These are phyloP conservation scores for Oreohelix idahoensis DNA, from an alignment of 1,140 invertebrate genomes.

Conservation along the genomic window DNA sequence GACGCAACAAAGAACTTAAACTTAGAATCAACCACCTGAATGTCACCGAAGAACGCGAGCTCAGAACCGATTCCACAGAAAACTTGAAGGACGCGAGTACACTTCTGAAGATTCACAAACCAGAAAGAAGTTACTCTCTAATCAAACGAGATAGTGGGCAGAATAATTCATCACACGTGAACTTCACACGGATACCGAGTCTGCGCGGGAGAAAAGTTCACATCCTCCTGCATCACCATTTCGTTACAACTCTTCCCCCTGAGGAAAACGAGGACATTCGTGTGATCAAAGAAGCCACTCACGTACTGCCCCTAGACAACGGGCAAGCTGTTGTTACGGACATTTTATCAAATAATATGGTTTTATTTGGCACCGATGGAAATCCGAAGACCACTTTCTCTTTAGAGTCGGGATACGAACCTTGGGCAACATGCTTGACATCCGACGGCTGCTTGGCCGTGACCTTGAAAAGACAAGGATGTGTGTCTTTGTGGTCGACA, in stretches of 20 bases:
- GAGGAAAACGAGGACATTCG: neutral
- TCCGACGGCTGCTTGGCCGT: conserved; percentile 43
- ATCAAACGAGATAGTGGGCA: neutral
- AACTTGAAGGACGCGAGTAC: neutral
- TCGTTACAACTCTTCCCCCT: neutral
- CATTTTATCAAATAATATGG: conserved; percentile 34
- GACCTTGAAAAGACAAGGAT: conserved; percentile 42
- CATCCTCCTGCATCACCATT: neutral
- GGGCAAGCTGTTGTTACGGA: conserved; percentile 29
- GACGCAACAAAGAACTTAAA: neutral
- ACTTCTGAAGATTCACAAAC: neutral
- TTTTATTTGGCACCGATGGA: conserved; percentile 13
- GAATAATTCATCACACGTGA: neutral
- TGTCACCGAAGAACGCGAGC: neutral
- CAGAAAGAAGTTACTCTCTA: neutral
- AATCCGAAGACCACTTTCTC: conserved; percentile 30
- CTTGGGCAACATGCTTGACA: conserved; percentile 40
- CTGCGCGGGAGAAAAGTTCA: neutral
- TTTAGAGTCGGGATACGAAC: conserved; percentile 41
- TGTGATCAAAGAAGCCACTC: conserved; percentile 25
- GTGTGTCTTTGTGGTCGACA: conserved; percentile 41
- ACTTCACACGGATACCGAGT: conserved; percentile 23
- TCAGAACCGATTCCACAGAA: neutral
- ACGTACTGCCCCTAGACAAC: conserved; percentile 14
- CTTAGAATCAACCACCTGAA: neutral